A percentile compares a stretch with the other conserved stretches of the same genome.
Evolutionary conservation across 2,888 invertebrate species (phyloP).

Genomic region (Netelia virgata): DNA sequence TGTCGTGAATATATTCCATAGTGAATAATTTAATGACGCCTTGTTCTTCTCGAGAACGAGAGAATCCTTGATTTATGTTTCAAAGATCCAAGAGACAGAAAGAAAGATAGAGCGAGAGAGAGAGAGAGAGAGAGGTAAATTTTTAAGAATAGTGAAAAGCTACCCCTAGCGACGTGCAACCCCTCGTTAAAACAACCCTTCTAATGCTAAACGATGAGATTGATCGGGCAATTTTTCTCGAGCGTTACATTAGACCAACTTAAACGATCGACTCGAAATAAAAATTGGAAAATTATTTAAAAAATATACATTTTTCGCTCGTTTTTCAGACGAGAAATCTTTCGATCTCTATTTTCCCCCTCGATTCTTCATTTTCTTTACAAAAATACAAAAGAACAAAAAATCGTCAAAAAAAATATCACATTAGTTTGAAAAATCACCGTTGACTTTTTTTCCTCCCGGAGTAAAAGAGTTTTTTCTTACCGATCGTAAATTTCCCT

Average conservation of each 20-base stretch:
- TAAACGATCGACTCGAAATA: not conserved
- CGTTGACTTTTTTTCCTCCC: too few species aligned
- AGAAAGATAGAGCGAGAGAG: not conserved
- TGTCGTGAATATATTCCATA: not conserved
- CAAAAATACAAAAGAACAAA: too few species aligned
- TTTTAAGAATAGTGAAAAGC: not conserved
- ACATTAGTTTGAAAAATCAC: too few species aligned
- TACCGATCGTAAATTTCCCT: too few species aligned
- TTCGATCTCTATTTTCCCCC: too few species aligned
- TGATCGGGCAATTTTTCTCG: not conserved
- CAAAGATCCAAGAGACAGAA: not conserved
- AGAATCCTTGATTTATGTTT: not conserved
- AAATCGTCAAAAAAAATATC: too few species aligned
- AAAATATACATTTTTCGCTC: too few species aligned
- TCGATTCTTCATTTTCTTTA: too few species aligned
- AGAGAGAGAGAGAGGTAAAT: not conserved
- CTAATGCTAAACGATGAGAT: not conserved
- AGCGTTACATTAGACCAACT: not conserved
- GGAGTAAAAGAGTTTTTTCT: too few species aligned
- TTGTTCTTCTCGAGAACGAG: not conserved
- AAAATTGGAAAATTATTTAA: not conserved
- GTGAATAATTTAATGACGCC: constrained; percentile 51
- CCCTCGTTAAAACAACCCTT: not conserved
- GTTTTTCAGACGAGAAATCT: too few species aligned
- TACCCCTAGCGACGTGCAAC: not conserved